These are phyloP conservation scores for Eleginops maclovinus DNA, from an alignment of 2,113 vertebrate genomes.

Conservation along the genomic window DNA sequence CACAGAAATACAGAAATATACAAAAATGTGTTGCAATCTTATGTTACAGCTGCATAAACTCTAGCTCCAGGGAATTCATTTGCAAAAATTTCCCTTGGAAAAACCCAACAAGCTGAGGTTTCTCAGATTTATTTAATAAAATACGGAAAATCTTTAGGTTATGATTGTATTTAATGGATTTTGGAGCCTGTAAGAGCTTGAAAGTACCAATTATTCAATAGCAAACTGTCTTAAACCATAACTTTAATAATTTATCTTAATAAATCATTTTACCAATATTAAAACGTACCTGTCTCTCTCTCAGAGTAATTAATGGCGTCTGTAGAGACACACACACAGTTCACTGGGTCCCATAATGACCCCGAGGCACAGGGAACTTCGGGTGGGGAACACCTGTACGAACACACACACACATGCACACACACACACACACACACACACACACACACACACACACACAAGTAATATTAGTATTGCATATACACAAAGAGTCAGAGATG, in stretches of 20 bases:
- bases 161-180: too few relatives aligned
- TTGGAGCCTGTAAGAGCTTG: too few relatives aligned
- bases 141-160: too few relatives aligned
- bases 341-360: constrained; percentile 73
- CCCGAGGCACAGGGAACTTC: constrained; percentile 70
- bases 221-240: too few relatives aligned
- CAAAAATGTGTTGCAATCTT: constrained; percentile 36
- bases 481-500: too few relatives aligned
- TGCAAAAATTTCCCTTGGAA: too few relatives aligned
- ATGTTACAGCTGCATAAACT: constrained; percentile 33
- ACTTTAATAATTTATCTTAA: too few relatives aligned
- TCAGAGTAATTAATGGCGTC: constrained; percentile 67
- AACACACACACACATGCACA: constrained; percentile 18
- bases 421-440: neutral
- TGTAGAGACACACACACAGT: constrained; percentile 72
- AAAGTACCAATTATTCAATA: too few relatives aligned
- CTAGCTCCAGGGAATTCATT: neutral
- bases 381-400: constrained; percentile 76
- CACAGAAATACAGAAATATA: constrained; percentile 38
- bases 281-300: constrained; percentile 65
- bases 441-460: neutral
- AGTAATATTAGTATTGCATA: too few relatives aligned
- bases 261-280: neutral
- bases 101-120: neutral
- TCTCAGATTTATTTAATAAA: too few relatives aligned